Base-by-base conservation (phyloP, 2,888 invertebrate genomes). In the Limenitis camilla region DNA sequence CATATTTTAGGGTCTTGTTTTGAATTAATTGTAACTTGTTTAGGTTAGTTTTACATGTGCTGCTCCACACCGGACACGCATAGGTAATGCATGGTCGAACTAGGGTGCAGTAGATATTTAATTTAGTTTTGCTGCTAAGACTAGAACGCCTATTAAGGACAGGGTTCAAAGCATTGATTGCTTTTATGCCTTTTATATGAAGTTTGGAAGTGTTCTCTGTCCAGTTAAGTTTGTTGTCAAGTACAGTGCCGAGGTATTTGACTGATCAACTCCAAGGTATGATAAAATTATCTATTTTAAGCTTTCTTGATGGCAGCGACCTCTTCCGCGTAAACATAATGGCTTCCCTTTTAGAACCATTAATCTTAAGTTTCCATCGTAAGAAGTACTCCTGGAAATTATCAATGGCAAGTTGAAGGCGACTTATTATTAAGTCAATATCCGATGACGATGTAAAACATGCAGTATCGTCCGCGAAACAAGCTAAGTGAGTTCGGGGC, bases 51-150 rank as follows among this genome's bases (percentile, higher is more conserved):
- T 31, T 5, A 39, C 31, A 31, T 7, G 31, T 39, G 9, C 38
- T 46, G 30, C 39, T 39, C 47, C 38, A 39, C 5, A 39, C 32
- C 5, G 47, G 47, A 30, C 39, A 39, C 1, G 47, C 47, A 28
- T 47, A 47, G 1, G 42, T 42, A 6, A 42, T 31, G n/a, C 42
- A 42, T 2, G 42, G 42, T 8, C 42, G 29, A 9, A 42, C 30
- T 31, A 42, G 11, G 11, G 42, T 42, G n/a, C 42, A 29, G 11
- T 32, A 42, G 10, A 42, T 42, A 31, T 19, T 42, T 9, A 42
- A 29, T 42, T 42, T 42, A 4, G 32, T 42, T 10, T 9, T 31
- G 2, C 31, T 10, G n/a, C 32, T 31, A 7, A 32, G 10, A 32
- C 7, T 42, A 6, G 30, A 29, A 7, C 29, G 27, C 11, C 42